phyloP scores from a whole-genome alignment of 2,113 vertebrate species.

The Bubo blakistoni region DNA sequence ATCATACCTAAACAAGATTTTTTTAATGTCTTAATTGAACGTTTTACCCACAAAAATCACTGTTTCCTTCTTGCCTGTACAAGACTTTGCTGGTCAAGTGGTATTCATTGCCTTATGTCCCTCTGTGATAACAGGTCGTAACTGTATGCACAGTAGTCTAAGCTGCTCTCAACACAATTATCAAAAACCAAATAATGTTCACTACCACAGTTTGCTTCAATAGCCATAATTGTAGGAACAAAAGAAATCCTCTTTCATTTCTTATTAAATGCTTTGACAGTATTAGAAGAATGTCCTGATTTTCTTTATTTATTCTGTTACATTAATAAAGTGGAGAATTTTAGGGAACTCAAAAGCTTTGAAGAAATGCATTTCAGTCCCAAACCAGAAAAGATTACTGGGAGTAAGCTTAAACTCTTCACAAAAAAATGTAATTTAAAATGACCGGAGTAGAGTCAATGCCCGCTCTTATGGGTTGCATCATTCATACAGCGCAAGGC shows the following conservation, averaged over 20 bases:
- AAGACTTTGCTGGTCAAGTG: neutral
- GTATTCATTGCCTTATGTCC: neutral
- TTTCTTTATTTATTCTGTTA: constrained; percentile 6
- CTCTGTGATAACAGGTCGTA: neutral
- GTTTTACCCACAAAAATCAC: neutral
- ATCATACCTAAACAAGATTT: neutral
- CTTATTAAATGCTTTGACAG: constrained; percentile 16
- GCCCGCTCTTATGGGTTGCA: neutral
- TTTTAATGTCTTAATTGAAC: neutral
- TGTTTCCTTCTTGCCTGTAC: neutral
- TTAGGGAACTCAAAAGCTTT: neutral
- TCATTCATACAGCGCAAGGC: neutral
- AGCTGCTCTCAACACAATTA: constrained; percentile 32
- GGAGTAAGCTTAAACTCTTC: neutral
- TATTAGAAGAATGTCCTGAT: neutral
- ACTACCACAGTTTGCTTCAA: neutral
- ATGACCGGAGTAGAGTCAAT: neutral
- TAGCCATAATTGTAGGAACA: neutral
- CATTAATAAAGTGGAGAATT: neutral
- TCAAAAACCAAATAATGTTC: neutral
- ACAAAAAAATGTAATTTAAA: neutral
- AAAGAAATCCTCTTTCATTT: constrained; percentile 37
- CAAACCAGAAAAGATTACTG: neutral
- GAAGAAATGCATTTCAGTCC: neutral
- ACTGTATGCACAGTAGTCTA: neutral